Evolutionary conservation across 2,113 vertebrate genomes (phyloP), one percentile per base, ranked within the genome.

Genomic region (Lucifuga dentata): DNA sequence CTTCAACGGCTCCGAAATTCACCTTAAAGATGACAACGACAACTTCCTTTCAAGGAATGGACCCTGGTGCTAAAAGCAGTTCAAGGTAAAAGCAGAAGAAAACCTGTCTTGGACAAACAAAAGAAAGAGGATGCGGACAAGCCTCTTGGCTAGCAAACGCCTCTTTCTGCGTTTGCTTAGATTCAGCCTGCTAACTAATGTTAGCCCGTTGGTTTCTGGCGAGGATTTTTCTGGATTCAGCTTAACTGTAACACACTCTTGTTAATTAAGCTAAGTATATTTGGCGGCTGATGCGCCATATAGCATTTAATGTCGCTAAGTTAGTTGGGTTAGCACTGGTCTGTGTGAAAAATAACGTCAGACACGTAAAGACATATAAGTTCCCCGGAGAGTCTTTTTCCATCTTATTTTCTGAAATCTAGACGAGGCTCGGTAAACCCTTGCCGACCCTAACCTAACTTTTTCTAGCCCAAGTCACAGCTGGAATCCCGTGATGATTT

Each of bases 51-150:
- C 93, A 94, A 85, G 97, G 97, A 73, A 93, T 99, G 88, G 96
- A 98, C 23, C 95, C 97, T n/a, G 92, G 93, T 35, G 91, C 95
- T 75, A 96, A 97, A 81, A 98, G 87, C 82, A 98, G 97, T 78
- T 99, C 97, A 84, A 97, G 97, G 97, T 99, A 94, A 40, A 81
- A 38, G 59, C 10, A 63, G 78, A 36, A 11, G 59, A 62, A 68
- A 76, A 36, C 11, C 26, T 65, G 63, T 56, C 23, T 26, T 3
- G 66, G 65, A 84, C 81, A 91, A 92, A 93, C 91, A 93, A 93
- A 93, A 93, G 92, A 91, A 93, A 81, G 59, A 78, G 59, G 86
- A 87, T 81, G 82, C 84, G 74, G 84, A 40, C 56, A 35, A 80
- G 65, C 51, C 61, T 69, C 55, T 36, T 16, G 1, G 70, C 76